Conservation (phyloP, 2,888 invertebrate species). For the Iphiclides podalirius region DNA sequence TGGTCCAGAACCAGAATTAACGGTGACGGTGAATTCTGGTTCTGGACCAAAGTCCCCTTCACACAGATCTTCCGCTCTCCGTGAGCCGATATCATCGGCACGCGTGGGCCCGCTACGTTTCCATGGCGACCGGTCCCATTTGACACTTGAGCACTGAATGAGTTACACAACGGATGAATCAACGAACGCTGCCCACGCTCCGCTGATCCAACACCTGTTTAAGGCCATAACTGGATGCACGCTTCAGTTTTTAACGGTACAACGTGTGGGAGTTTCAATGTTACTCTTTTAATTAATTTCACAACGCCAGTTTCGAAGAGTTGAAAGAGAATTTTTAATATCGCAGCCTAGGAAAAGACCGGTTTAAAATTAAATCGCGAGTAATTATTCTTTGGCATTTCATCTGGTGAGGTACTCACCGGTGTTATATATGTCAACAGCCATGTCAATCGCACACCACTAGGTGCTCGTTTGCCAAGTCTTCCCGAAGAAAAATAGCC, state of each 20-base stretch:
- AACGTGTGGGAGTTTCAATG: background rate
- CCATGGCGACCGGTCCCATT: slow-evolving; percentile 10
- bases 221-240: background rate
- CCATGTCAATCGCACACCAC: too few species aligned
- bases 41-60: background rate
- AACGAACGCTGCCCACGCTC: background rate
- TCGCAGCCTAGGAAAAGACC: too few species aligned
- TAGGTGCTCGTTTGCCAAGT: too few species aligned
- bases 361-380: too few species aligned
- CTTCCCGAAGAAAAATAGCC: too few species aligned
- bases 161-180: slow-evolving; percentile 5
- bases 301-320: background rate
- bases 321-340: too few species aligned
- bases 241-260: background rate
- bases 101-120: background rate
- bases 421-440: too few species aligned
- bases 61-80: background rate
- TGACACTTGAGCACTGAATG: background rate
- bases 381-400: too few species aligned
- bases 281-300: background rate
- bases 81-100: slow-evolving; percentile 3
- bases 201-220: slow-evolving; percentile 3
- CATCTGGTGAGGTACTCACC: background rate
- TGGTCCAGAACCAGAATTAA: too few species aligned
- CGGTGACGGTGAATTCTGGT: too few species aligned